Percentiles rank a stretch among this genome's conserved stretches.
phyloP scores from a whole-genome alignment of 2,113 vertebrate genomes.

The Nettapus auritus region DNA sequence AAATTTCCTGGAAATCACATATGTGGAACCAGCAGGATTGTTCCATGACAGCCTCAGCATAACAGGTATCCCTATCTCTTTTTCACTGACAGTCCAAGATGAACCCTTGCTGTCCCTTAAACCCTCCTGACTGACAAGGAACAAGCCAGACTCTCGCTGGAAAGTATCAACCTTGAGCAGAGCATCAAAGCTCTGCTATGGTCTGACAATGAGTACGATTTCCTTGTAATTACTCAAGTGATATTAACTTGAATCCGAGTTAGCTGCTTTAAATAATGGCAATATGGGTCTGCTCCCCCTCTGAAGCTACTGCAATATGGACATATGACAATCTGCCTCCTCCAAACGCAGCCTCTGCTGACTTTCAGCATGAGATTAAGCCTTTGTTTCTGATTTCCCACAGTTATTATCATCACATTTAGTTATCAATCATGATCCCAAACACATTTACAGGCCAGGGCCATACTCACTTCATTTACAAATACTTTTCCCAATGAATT shows the following conservation, averaged over 20 bases:
- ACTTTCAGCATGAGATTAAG: not conserved
- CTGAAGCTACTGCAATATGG: not conserved
- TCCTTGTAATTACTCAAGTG: not conserved
- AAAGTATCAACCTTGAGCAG: not conserved
- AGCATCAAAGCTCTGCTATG: not conserved
- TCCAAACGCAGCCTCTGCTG: not conserved
- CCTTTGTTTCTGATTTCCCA: not conserved
- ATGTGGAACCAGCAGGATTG: not conserved
- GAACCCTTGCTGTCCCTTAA: not conserved
- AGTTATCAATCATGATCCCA: not conserved
- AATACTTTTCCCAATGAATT: constrained; percentile 92
- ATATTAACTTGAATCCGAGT: not conserved
- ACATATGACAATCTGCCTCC: fast-evolving
- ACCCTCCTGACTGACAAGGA: not conserved
- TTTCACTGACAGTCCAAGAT: not conserved
- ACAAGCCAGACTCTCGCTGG: not conserved
- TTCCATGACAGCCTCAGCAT: not conserved
- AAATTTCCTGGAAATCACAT: not conserved
- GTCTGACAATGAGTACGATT: not conserved
- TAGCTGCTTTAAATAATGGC: not conserved
- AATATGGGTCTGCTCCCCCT: not conserved
- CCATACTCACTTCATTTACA: constrained; percentile 86
- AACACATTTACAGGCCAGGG: not conserved
- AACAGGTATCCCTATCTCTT: not conserved
- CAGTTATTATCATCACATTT: not conserved